A percentile compares a stretch with the other conserved stretches of the same genome.
These are phyloP conservation scores for Moxostoma hubbsi DNA, from an alignment of 2,797 vertebrate genomes.

Conservation along the genomic window DNA sequence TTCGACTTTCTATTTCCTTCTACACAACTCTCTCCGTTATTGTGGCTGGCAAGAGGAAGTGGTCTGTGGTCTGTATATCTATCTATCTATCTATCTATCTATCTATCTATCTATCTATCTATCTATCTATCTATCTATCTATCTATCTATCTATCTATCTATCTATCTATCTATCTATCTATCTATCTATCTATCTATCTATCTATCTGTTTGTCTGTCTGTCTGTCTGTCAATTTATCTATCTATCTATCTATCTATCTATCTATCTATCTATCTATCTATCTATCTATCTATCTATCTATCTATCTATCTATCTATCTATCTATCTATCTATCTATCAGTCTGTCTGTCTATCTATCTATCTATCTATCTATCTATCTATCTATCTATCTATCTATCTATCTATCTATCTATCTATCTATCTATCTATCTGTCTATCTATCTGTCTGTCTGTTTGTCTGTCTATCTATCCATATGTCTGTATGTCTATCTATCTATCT, in stretches of 20 bases:
- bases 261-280: not conserved
- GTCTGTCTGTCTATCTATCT: conserved; percentile 43
- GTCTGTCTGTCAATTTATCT: too few relatives aligned
- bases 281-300: conserved; percentile 36
- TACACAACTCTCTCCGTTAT: too few relatives aligned
- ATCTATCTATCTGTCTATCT: conserved; percentile 11
- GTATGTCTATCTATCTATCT: too few relatives aligned
- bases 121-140: too few relatives aligned
- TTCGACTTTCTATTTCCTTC: not conserved
- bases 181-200: not conserved
- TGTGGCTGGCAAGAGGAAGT: too few relatives aligned
- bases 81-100: too few relatives aligned
- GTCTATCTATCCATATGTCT: too few relatives aligned
- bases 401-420: conserved; percentile 2
- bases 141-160: not conserved
- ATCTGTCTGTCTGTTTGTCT: too few relatives aligned
- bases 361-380: conserved; percentile 45
- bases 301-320: conserved; percentile 41
- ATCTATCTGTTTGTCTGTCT: too few relatives aligned
- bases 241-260: not conserved
- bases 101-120: too few relatives aligned
- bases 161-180: too few relatives aligned
- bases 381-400: conserved; percentile 29
- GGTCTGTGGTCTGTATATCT: too few relatives aligned
- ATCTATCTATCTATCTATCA: conserved; percentile 45